A percentile compares a stretch with the other conserved stretches of the same genome.
phyloP scores from a whole-genome alignment of 30 jellyfish, hydroid and myxozoan species.

The Pseudorhiza aurosa region DNA sequence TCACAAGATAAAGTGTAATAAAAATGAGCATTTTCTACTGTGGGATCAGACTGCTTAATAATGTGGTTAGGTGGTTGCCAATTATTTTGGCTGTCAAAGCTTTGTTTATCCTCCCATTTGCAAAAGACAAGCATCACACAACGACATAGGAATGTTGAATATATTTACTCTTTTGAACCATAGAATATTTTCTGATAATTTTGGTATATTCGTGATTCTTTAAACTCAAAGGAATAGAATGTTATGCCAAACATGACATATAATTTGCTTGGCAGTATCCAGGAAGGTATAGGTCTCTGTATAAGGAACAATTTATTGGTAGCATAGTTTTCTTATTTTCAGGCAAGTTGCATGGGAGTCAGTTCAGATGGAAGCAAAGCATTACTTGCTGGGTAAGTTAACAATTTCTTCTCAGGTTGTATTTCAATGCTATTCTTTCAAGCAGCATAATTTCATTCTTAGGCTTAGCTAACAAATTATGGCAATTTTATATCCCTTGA shows the following conservation, averaged over 20 bases:
- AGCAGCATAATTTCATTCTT: too few relatives aligned
- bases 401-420: background rate
- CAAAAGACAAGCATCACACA: too few relatives aligned
- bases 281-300: background rate
- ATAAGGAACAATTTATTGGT: background rate
- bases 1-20: too few relatives aligned
- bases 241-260: background rate
- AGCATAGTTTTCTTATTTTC: slow-evolving; percentile 29
- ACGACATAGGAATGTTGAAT: too few relatives aligned
- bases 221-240: background rate
- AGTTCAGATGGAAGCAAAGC: slow-evolving; percentile 77
- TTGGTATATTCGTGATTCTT: background rate
- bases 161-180: background rate
- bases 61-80: too few relatives aligned
- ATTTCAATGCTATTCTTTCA: background rate
- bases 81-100: too few relatives aligned
- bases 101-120: too few relatives aligned
- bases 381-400: slow-evolving; percentile 79
- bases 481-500: background rate
- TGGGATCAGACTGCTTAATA: too few relatives aligned
- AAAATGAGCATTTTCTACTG: too few relatives aligned
- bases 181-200: too few relatives aligned
- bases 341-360: slow-evolving; percentile 97
- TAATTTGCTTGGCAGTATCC: background rate
- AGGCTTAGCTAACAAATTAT: background rate